phyloP scores from a whole-genome alignment of 1,140 invertebrate species.

The Solen grandis region DNA sequence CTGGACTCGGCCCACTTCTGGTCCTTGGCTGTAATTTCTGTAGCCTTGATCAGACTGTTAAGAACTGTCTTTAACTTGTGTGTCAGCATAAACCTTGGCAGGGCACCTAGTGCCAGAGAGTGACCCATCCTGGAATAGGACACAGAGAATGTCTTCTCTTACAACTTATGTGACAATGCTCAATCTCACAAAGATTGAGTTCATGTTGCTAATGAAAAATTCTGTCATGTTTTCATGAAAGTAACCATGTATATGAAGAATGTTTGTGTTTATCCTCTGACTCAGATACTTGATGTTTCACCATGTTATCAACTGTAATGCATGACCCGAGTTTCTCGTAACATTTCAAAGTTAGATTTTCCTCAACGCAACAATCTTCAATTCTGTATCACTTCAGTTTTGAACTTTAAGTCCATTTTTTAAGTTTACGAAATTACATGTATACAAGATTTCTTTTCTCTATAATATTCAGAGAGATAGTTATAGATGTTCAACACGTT shows the following conservation, averaged over 20 bases:
- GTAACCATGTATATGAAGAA: not conserved
- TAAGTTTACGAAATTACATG: no score
- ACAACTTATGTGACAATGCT: slow-evolving; percentile 3
- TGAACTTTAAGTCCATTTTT: no score
- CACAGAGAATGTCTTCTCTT: not conserved
- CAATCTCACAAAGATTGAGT: not conserved
- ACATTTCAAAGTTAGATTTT: no score
- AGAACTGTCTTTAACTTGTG: slow-evolving; percentile 83
- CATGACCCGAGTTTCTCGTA: no score
- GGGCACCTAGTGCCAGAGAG: slow-evolving; percentile 85
- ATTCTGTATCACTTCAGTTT: no score
- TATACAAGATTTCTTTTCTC: no score
- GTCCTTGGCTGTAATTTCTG: slow-evolving; percentile 84
- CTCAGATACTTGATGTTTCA: not conserved
- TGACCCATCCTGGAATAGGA: slow-evolving; percentile 86
- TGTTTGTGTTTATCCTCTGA: not conserved
- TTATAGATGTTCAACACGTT: no score
- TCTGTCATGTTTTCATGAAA: not conserved
- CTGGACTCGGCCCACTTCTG: slow-evolving; percentile 92
- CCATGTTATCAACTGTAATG: no score
- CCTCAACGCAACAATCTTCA: no score
- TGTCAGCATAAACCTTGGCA: slow-evolving; percentile 85
- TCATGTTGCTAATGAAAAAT: not conserved
- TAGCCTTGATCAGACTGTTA: slow-evolving; percentile 85
- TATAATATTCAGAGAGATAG: no score